A percentile compares a stretch with the other conserved stretches of the same genome.
Conservation (phyloP, 2,797 vertebrate species). For the Myotis myotis region DNA sequence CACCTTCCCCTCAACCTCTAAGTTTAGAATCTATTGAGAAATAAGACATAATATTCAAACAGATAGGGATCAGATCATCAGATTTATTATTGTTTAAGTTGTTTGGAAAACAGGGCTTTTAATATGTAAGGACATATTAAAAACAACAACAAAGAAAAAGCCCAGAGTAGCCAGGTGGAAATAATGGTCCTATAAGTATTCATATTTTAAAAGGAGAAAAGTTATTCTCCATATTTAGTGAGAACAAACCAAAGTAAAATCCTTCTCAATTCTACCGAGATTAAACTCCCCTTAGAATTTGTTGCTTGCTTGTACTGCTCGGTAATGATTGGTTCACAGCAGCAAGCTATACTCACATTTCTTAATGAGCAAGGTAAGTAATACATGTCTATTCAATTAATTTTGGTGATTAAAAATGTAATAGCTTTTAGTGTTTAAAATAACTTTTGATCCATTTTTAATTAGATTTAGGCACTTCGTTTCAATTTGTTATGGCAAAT, state of each 20-base stretch:
- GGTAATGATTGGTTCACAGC: not conserved
- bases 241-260: not conserved
- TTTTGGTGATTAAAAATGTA: not conserved
- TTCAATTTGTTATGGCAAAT: not conserved
- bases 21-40: constrained; percentile 17
- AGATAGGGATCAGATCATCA: not conserved
- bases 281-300: not conserved
- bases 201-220: not conserved
- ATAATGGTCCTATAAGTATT: not conserved
- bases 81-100: not conserved
- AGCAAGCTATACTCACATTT: not conserved
- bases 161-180: not conserved
- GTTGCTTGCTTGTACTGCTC: not conserved
- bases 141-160: not conserved
- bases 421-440: not conserved
- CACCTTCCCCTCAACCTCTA: not conserved
- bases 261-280: not conserved
- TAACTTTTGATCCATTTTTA: not conserved
- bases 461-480: not conserved
- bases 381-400: not conserved
- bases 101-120: not conserved
- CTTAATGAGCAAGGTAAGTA: not conserved
- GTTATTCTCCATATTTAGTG: not conserved
- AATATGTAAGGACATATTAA: not conserved
- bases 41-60: not conserved